Evolutionary conservation across 2,888 invertebrate species (phyloP).

Genomic region (Peribatodes rhomboidaria): DNA sequence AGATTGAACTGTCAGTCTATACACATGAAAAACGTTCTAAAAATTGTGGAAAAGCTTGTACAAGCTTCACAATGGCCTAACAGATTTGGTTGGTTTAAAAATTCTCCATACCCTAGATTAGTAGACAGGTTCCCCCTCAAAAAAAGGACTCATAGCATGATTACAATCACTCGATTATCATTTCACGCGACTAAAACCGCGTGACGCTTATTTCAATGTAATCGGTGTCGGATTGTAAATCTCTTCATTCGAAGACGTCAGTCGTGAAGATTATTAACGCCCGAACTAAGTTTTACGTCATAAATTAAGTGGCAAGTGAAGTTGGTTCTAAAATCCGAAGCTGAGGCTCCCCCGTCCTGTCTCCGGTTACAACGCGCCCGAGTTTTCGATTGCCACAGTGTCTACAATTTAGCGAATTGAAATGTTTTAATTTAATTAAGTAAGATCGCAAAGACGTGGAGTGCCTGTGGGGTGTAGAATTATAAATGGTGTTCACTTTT

Average conservation of each 20-base stretch:
- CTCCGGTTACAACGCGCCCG: constrained; percentile 57
- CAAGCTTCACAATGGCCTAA: no score
- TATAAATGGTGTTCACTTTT: constrained; percentile 6
- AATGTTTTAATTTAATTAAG: constrained; percentile 34
- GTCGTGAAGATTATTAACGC: constrained; percentile 57
- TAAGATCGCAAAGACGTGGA: constrained; percentile 16
- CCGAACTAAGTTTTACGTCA: constrained; percentile 65
- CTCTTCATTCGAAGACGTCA: constrained; percentile 51
- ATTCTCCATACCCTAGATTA: no score
- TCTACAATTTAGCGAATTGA: constrained; percentile 38
- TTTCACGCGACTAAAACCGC: not conserved
- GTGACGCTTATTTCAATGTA: not conserved
- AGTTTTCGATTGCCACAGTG: constrained; percentile 55
- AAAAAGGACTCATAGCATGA: no score
- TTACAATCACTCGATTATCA: no score
- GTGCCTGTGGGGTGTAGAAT: not conserved
- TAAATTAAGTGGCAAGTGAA: constrained; percentile 57
- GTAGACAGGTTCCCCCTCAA: no score
- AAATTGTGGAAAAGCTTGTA: no score
- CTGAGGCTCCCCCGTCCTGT: constrained; percentile 49
- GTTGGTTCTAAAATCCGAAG: constrained; percentile 63
- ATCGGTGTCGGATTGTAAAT: not conserved
- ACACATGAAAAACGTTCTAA: no score
- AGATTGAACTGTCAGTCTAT: no score
- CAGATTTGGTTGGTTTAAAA: no score